Base-by-base conservation (phyloP, 2,113 vertebrate species). In the Bostrychus sinensis region DNA sequence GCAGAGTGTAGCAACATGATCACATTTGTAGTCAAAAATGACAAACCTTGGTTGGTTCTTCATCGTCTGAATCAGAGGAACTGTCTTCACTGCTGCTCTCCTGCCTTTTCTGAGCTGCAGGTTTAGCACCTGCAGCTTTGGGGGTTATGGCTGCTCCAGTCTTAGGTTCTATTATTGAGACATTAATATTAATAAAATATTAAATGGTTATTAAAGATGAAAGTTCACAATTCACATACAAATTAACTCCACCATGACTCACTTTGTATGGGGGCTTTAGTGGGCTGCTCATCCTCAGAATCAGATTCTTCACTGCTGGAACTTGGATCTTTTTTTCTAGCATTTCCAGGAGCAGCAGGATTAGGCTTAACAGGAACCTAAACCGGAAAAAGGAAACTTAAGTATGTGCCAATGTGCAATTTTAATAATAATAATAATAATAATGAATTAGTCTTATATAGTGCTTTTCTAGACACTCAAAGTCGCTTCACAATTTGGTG, bases 221-320 rank as follows among this genome's bases (percentile, higher is more conserved):
- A 17, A 20, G 6, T 23, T 32, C 3, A 19, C 4, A 7, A 10
- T 60, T 26, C 25, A 48, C 28, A 17, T 11, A 46, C 5, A 28
- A 17, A 12, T 19, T 14, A 11, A 38, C 11, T 2, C 32, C 2
- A 48, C 3, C 5, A 17, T 7, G 25, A 23, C 58, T 78, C 26
- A 93, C 92, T 90, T 28, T 60, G 11, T n/a, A 73, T 66, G n/a
- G 87, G 38, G 4, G 78, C 64, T 77, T 91, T 92, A 23, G 83
- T 42, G 0, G 86, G 42, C 69, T 75, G 56, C 34, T 91, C 90
- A 0, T 91, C 90, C 20, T 92, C 92, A 32, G 91, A 92, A 64
- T 93, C 92, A 0, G 92, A 93, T 2, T 91, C 89, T 57, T 94
- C 93, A 61, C 93, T 94, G 83, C 92, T 93, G 0, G 93, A 94